Percentiles rank a stretch among this genome's conserved stretches.
These are phyloP conservation scores for Protula sp. DNA, from an alignment of 2,888 invertebrate genomes.

Conservation along the genomic window DNA sequence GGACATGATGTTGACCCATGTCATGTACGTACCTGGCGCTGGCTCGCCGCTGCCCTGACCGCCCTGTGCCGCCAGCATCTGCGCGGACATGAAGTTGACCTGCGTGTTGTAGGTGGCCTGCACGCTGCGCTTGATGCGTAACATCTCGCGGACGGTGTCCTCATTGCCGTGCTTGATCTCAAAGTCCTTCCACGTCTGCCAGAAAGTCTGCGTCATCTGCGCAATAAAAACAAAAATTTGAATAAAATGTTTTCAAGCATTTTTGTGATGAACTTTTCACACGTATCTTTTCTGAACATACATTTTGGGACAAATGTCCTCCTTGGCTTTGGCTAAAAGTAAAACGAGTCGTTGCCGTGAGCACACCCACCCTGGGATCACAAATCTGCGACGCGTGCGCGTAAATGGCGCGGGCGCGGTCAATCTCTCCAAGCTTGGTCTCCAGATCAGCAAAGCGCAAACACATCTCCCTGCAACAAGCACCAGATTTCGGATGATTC, in stretches of 20 bases:
- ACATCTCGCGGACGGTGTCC: conserved; percentile 98
- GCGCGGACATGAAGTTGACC: conserved; percentile 97
- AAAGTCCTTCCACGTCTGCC: conserved; percentile 99
- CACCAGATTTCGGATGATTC: no score
- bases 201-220: conserved; percentile 66
- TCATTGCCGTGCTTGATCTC: conserved; percentile 98
- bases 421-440: conserved; percentile 95
- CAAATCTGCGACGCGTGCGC: conserved; percentile 98
- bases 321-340: no score
- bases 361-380: conserved; percentile 84
- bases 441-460: conserved; percentile 95
- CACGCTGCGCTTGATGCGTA: conserved; percentile 93
- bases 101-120: conserved; percentile 98
- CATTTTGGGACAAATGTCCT: no score
- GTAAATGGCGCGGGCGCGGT: conserved; percentile 93
- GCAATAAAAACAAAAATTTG: conserved; percentile 3
- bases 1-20: no score
- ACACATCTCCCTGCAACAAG: conserved; percentile 78
- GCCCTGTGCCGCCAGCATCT: conserved; percentile 72
- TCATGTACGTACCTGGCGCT: neutral
- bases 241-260: no score
- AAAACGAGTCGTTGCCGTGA: no score
- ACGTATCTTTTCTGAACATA: no score
- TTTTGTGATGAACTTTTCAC: no score
- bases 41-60: no score